Evolutionary conservation across 2,797 vertebrate genomes (phyloP).

Genomic region (Mionectes olivaceus): DNA sequence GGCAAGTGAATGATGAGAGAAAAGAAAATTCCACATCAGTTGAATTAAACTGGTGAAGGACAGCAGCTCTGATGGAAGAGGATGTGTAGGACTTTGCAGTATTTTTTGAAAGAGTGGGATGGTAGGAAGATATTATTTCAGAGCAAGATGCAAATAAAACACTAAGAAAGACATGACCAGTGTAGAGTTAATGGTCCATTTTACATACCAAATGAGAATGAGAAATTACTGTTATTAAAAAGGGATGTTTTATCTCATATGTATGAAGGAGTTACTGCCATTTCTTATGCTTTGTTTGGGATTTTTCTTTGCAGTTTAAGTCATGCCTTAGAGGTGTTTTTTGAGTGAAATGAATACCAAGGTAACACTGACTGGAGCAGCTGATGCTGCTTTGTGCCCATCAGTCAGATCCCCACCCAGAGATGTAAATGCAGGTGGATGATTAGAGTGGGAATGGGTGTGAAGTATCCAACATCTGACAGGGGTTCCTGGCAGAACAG

Average conservation of each 20-base stretch:
- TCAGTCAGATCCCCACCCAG: background rate
- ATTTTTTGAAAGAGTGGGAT: background rate
- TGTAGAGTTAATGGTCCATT: background rate
- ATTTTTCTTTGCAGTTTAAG: background rate
- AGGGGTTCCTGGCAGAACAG: background rate
- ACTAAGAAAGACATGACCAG: background rate
- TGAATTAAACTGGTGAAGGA: background rate
- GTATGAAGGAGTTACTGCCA: background rate
- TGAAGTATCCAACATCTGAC: background rate
- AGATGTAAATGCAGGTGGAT: background rate
- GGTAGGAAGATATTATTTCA: background rate
- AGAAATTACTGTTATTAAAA: background rate
- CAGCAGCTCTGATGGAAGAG: background rate
- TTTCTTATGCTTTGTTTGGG: background rate
- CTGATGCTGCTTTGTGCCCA: background rate
- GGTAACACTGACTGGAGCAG: background rate
- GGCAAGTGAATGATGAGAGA: background rate
- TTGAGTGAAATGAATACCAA: background rate
- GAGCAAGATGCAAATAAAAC: background rate
- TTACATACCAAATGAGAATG: background rate
- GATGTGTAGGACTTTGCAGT: background rate
- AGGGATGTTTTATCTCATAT: background rate
- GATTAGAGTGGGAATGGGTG: background rate
- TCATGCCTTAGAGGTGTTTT: accelerated
- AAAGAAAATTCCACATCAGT: background rate